Conservation (phyloP, 2,888 invertebrate species). For the Stegana nigrithorax region DNA sequence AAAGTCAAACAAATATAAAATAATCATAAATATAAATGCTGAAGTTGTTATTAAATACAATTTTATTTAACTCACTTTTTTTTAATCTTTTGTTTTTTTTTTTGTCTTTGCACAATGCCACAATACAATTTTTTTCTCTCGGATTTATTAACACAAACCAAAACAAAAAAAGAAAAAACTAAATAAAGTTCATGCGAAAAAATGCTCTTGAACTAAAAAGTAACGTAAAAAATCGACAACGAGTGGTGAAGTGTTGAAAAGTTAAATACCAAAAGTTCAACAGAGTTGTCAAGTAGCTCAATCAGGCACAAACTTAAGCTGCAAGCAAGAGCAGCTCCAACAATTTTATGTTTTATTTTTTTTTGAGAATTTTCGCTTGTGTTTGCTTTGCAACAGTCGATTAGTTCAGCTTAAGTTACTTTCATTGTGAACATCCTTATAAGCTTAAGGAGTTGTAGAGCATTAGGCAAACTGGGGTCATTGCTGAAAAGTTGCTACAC, state of each 20-base stretch:
- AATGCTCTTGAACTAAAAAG: background rate
- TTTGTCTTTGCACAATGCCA: background rate
- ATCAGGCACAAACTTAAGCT: too few relatives aligned
- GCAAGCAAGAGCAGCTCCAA: too few relatives aligned
- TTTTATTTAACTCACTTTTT: background rate
- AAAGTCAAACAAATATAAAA: background rate
- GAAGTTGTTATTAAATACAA: background rate
- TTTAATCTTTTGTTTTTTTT: background rate
- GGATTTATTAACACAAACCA: background rate
- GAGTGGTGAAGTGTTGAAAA: background rate
- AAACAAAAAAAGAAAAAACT: background rate
- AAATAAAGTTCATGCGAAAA: slow-evolving; percentile 1
- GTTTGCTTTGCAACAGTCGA: too few relatives aligned
- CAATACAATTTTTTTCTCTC: background rate
- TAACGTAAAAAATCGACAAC: background rate
- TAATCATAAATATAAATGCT: background rate
- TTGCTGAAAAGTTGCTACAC: too few relatives aligned
- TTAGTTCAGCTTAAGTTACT: too few relatives aligned
- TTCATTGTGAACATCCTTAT: too few relatives aligned
- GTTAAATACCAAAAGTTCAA: too few relatives aligned
- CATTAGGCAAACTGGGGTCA: too few relatives aligned
- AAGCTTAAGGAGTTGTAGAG: too few relatives aligned
- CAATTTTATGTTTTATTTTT: too few relatives aligned
- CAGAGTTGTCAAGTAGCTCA: too few relatives aligned
- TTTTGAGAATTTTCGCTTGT: too few relatives aligned